phyloP scores from a whole-genome alignment of 1,140 invertebrate species.

The Helicoverpa armigera region DNA sequence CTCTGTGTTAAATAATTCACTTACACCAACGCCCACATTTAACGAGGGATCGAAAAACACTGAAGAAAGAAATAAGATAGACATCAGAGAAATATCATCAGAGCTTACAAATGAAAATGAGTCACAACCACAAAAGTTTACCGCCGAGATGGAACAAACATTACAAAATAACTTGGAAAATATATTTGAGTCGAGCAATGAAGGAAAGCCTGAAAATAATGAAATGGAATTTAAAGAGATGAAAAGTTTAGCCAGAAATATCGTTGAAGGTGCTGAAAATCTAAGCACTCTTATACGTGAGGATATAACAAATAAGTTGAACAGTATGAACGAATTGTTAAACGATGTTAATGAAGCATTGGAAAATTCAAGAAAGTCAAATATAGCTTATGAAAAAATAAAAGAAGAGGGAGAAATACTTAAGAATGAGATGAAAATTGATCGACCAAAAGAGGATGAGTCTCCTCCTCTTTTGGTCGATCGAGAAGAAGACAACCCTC shows the following conservation, averaged over 20 bases:
- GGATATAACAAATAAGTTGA: conserved; percentile 84
- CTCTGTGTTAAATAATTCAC: conserved; percentile 63
- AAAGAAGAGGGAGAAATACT: conserved; percentile 66
- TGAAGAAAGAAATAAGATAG: neutral
- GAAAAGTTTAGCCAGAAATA: conserved; percentile 76
- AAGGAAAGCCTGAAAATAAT: conserved; percentile 71
- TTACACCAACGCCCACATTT: neutral
- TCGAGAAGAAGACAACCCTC: conserved; percentile 24
- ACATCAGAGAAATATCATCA: neutral
- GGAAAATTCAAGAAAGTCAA: conserved; percentile 82
- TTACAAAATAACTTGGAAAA: conserved; percentile 68
- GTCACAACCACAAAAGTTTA: conserved; percentile 59
- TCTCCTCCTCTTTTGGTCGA: no score
- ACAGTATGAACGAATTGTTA: conserved; percentile 82
- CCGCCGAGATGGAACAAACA: conserved; percentile 71
- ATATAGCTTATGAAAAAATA: conserved; percentile 76
- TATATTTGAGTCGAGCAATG: conserved; percentile 68
- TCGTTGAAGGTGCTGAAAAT: conserved; percentile 80
- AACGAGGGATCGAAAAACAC: neutral
- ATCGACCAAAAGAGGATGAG: conserved; percentile 5
- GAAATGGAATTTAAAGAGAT: conserved; percentile 79
- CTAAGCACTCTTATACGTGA: conserved; percentile 78
- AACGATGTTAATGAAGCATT: conserved; percentile 83
- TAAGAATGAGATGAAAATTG: conserved; percentile 48
- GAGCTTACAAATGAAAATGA: conserved; percentile 34